Percentiles rank a stretch among this genome's conserved stretches.
phyloP scores from a whole-genome alignment of 2,113 vertebrate species.

The Saguinus midas region DNA sequence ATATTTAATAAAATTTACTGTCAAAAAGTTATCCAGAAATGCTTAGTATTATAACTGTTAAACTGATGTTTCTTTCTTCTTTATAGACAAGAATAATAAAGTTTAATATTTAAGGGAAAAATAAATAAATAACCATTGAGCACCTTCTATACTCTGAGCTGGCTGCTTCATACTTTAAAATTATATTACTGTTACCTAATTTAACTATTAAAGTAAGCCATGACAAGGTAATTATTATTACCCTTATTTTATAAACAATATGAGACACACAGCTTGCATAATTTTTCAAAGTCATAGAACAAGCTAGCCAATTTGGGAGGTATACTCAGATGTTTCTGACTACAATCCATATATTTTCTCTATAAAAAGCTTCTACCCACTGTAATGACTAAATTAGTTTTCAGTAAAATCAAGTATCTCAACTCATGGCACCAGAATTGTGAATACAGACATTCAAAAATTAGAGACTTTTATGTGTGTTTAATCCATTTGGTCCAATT shows the following conservation, averaged over 20 bases:
- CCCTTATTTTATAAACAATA: not conserved
- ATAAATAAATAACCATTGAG: not conserved
- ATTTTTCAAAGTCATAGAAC: not conserved
- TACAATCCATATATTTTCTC: not conserved
- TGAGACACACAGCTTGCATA: not conserved
- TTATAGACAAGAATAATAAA: not conserved
- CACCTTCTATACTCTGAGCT: not conserved
- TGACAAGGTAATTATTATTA: not conserved
- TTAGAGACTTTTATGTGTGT: not conserved
- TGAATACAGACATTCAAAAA: not conserved
- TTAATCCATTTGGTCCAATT: not conserved
- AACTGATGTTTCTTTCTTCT: not conserved
- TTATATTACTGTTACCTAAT: not conserved
- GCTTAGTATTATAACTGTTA: not conserved
- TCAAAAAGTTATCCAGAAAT: not conserved
- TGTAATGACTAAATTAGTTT: not conserved
- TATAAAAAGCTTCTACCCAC: not conserved
- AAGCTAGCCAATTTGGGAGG: not conserved
- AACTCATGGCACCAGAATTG: not conserved
- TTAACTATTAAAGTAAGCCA: not conserved
- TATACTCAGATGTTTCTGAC: not conserved
- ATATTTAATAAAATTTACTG: not conserved
- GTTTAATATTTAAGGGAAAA: not conserved
- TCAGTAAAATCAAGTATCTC: not conserved
- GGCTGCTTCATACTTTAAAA: not conserved